A percentile compares a stretch with the other conserved stretches of the same genome.
These are phyloP conservation scores for Apotomis turbidana DNA, from an alignment of 2,888 invertebrate genomes.

Conservation along the genomic window DNA sequence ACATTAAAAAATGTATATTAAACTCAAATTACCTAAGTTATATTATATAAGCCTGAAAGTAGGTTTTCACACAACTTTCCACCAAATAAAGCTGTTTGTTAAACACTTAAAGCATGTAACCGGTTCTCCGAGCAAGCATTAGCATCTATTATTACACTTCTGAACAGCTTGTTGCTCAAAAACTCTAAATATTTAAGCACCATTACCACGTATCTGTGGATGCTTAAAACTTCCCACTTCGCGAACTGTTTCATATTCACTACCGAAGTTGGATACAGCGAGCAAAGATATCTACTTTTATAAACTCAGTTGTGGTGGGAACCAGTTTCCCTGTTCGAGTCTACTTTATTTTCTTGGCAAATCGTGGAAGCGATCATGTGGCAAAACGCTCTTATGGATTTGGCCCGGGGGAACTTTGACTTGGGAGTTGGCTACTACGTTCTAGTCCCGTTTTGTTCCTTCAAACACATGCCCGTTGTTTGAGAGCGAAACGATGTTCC, in stretches of 20 bases:
- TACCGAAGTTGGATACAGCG: conserved; percentile 57
- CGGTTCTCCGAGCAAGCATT: neutral
- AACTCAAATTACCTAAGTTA: neutral
- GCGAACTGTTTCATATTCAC: conserved; percentile 65
- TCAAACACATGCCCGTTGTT: conserved; percentile 61
- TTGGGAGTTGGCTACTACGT: conserved; percentile 66
- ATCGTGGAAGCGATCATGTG: conserved; percentile 82
- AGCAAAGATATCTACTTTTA: conserved; percentile 64
- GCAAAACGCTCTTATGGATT: conserved; percentile 82
- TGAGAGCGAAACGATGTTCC: conserved; percentile 81
- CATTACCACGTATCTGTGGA: conserved; percentile 42
- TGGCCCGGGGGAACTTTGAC: conserved; percentile 80
- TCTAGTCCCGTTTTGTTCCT: conserved; percentile 49
- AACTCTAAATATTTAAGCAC: conserved; percentile 41
- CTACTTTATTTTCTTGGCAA: conserved; percentile 80
- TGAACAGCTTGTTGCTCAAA: conserved; percentile 36
- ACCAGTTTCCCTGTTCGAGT: conserved; percentile 69
- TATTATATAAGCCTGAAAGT: neutral
- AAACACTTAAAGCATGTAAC: conserved; percentile 5
- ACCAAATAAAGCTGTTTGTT: conserved; percentile 1
- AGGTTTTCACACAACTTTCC: neutral
- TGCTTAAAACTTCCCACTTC: conserved; percentile 44
- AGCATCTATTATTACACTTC: conserved; percentile 25
- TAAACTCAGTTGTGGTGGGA: conserved; percentile 68
- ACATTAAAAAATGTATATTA: too few species aligned